Percentiles rank a stretch among this genome's conserved stretches.
phyloP scores from a whole-genome alignment of 2,113 vertebrate species.

The Hippocampus comes region DNA sequence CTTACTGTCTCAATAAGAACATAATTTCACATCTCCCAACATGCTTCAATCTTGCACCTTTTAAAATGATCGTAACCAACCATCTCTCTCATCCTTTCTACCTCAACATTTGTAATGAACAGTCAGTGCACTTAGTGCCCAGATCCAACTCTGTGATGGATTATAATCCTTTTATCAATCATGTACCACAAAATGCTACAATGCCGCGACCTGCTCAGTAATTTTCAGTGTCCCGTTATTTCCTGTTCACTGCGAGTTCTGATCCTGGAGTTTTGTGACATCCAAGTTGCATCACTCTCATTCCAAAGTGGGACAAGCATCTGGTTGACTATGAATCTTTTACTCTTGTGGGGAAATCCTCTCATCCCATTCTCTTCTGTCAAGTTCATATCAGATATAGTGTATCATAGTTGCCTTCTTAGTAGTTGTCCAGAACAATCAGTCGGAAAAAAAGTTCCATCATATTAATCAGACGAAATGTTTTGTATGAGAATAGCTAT shows the following conservation, averaged over 20 bases:
- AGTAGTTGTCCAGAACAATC: background rate
- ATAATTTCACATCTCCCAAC: background rate
- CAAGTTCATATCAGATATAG: background rate
- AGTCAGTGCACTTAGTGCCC: background rate
- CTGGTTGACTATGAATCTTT: conserved; percentile 4
- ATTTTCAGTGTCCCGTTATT: background rate
- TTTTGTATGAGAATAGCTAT: background rate
- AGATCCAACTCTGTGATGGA: conserved; percentile 4
- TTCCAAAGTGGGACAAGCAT: background rate
- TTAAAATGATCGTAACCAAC: background rate
- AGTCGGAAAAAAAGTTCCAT: background rate
- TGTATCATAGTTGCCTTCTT: too few relatives aligned
- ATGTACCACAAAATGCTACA: background rate
- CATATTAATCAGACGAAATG: background rate
- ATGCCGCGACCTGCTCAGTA: background rate
- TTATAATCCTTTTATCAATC: background rate
- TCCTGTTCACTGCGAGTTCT: background rate
- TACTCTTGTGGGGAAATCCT: background rate
- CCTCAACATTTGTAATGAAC: background rate
- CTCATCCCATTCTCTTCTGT: background rate
- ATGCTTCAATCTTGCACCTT: background rate
- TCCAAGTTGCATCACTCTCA: background rate
- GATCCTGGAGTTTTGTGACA: conserved; percentile 1
- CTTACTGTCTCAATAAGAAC: background rate
- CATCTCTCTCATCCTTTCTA: background rate